phyloP scores from a whole-genome alignment of 2,113 vertebrate genomes.

The Chunga burmeisteri region DNA sequence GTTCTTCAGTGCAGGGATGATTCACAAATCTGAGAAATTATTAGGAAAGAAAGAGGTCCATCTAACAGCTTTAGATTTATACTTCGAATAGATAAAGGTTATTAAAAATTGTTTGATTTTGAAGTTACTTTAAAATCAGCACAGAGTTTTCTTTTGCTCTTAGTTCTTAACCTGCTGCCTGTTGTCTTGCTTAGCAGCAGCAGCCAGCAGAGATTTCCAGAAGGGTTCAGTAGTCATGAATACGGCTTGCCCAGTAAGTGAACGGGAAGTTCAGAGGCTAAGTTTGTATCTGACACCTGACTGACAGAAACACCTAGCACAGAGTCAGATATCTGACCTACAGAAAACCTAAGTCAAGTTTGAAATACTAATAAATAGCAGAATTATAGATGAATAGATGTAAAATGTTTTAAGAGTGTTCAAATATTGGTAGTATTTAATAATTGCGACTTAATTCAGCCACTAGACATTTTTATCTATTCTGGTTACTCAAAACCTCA shows the following conservation, averaged over 20 bases:
- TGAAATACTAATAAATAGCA: background rate
- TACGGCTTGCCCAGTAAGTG: background rate
- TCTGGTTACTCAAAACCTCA: background rate
- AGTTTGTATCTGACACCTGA: background rate
- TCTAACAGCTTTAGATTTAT: background rate
- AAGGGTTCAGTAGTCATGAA: background rate
- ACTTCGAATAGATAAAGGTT: background rate
- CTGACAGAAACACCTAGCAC: background rate
- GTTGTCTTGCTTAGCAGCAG: background rate
- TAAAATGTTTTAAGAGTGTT: background rate
- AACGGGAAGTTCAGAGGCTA: background rate
- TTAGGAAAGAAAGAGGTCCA: background rate
- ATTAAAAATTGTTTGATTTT: background rate
- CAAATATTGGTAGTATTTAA: background rate
- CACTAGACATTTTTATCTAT: background rate
- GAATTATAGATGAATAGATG: background rate
- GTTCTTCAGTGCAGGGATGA: background rate
- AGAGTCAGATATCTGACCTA: background rate
- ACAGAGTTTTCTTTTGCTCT: background rate
- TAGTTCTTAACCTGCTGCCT: background rate
- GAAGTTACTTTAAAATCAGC: background rate
- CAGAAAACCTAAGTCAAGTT: background rate
- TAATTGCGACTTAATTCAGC: background rate
- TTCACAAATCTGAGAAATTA: background rate
- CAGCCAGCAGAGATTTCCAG: background rate